Percentiles rank a stretch among this genome's conserved stretches.
Evolutionary conservation across 2,888 invertebrate genomes (phyloP).

Genomic region (Drosophila lacicola): DNA sequence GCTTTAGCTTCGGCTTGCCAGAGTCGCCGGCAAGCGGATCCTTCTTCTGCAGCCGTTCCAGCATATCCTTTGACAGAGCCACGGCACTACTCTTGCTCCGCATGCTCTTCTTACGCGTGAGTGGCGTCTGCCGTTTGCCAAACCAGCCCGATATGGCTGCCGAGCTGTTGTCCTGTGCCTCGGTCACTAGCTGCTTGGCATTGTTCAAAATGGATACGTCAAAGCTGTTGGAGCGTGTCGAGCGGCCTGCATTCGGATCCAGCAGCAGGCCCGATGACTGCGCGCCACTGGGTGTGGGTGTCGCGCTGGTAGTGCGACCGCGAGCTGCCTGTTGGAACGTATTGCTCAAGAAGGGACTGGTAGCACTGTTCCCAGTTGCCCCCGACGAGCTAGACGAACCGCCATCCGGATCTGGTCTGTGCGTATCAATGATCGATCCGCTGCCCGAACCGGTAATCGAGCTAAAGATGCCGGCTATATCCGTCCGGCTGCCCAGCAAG

Average conservation of each 20-base stretch:
- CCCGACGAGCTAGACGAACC: constrained; percentile 67
- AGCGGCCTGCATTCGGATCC: constrained; percentile 85
- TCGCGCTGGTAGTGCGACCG: constrained; percentile 71
- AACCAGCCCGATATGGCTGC: constrained; percentile 91
- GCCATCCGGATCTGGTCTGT: constrained; percentile 58
- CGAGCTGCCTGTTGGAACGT: constrained; percentile 72
- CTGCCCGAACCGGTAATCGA: constrained; percentile 87
- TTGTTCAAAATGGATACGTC: constrained; percentile 90
- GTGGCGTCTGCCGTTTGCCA: constrained; percentile 91
- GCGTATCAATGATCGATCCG: constrained; percentile 92
- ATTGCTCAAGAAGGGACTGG: constrained; percentile 59
- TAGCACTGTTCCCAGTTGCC: constrained; percentile 55
- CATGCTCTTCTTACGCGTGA: constrained; percentile 88
- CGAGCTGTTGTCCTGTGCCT: constrained; percentile 85
- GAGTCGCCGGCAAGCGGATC: constrained; percentile 81
- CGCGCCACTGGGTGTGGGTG: constrained; percentile 64
- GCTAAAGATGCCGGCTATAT: constrained; percentile 90
- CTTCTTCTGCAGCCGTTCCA: constrained; percentile 87
- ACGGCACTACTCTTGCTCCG: constrained; percentile 86
- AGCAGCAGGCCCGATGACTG: constrained; percentile 72
- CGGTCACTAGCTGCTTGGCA: constrained; percentile 84
- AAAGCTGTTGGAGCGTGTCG: constrained; percentile 93
- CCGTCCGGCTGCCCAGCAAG: constrained; percentile 92
- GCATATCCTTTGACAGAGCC: constrained; percentile 87
- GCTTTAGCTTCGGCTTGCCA: constrained; percentile 84